Evolutionary conservation across 30 jellyfish, hydroid and myxozoan species (phyloP), one percentile per base, ranked within the genome.

Genomic region (Chironex yamaguchii): DNA sequence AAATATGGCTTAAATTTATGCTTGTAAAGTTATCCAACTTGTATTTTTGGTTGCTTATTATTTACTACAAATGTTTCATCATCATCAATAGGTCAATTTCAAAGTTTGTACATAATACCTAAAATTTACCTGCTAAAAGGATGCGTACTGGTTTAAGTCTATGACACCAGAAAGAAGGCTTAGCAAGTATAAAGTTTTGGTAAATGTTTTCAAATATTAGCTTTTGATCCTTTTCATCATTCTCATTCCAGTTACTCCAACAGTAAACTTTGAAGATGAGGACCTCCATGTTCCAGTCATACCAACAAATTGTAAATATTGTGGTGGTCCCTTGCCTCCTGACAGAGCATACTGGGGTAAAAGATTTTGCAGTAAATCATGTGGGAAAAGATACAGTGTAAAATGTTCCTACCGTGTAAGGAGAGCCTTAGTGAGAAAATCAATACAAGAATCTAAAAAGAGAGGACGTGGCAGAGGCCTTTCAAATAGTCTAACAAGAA

Each of bases 321-420:
- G 99, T 81, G 99, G 99, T 35, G 96, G 92, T 21, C 95, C 91
- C 2, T 69, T 95, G 29, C 97, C 97, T 12, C 96, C 84, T 20
- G 95, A 90, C 31, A 64, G 99, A 28, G 99, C 99, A 20, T 90
- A 87, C 79, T 95, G 99, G 99, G 99, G 99, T 27, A 95, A 89
- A 52, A 62, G 99, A 54, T 95, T 95, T 68, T 95, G 99, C 89
- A 87, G 96, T 69, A 91, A 76, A 48, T 89, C 99, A 1, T 95
- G 99, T 85, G 99, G 99, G 25, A 95, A 95, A 48, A 62, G 96
- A 54, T 95, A 95, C 71, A 89, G 86, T 79, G 98, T 91, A 14
- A 67, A 84, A 1, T 88, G 90, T 51, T 68, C 97, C 23, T 70
- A 69, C 35, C 79, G 97, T 25, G 98, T 91, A 4, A 74, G 97